Base-by-base conservation (phyloP, 2,113 vertebrate species). In the Stigmatopora argus region DNA sequence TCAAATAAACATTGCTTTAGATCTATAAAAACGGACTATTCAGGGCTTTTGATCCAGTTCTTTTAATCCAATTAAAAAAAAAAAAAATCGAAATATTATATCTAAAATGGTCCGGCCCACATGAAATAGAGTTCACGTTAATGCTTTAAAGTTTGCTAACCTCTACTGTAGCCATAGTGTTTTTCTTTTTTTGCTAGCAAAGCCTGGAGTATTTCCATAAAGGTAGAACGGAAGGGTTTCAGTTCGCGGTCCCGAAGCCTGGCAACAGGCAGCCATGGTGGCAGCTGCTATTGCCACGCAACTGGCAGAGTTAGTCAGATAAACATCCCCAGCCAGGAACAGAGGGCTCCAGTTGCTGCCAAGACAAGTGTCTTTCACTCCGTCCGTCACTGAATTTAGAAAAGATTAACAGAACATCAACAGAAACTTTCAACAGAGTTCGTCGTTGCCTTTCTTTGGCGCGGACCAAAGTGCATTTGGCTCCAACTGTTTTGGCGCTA, bases 301-400 rank as follows among this genome's bases (percentile, higher is more conserved):
- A 52, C 61, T 65, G 80, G 83, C 70, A 78, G 75, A 87, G 82
- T 88, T 88, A 83, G 78, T 65, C 41, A 57, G 77, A 79, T 84
- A 79, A 80, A 82, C 49, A 44, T 14, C 67, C 70, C 64, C 73
- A 70, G 65, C 64, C 74, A 70, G 65, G 72, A 80, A 85, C 84
- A 77, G 72, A 81, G 67, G 63, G 73, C 78, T 65, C 75, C 64
- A 67, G 67, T 67, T 71, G 75, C 77, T 73, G 70, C 77, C 75
- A 34, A 65, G 78, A 75, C 81, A 81, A 82, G 72, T n/a, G 31
- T 59, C 31, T 59, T 56, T 56, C 53, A 17, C 53, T 31, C 53
- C 7, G 13, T 31, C 53, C 7, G 13, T 56, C 23, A 17, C 53
- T 34, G 53, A 56, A 56, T 56, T 56, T 56, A 31, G 53, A 56